Evolutionary conservation across 2,797 vertebrate genomes (phyloP).

Genomic region (Macroramphosus scolopax): DNA sequence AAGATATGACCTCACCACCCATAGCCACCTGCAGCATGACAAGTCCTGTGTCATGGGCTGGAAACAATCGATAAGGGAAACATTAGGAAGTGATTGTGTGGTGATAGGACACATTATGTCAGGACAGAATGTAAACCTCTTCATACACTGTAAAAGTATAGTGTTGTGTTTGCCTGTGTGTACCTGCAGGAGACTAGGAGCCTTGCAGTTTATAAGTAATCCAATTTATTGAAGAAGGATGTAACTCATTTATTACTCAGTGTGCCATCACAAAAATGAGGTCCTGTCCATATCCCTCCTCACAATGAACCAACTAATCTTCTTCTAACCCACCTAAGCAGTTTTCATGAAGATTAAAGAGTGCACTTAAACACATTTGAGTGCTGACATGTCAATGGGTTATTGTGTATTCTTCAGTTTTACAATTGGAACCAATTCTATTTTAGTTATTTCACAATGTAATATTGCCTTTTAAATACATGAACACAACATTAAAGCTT

Average conservation of each 20-base stretch:
- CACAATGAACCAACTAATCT: neutral
- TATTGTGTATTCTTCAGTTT: too few species aligned
- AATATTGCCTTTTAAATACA: too few species aligned
- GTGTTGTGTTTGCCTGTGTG: too few species aligned
- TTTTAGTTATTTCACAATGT: too few species aligned
- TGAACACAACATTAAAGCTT: too few species aligned
- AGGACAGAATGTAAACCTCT: neutral
- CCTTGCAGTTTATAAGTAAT: slow-evolving; percentile 20
- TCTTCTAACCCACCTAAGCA: too few species aligned
- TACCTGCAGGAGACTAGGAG: too few species aligned
- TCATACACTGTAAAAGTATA: too few species aligned
- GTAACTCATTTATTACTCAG: slow-evolving; percentile 17
- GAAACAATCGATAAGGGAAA: slow-evolving; percentile 18
- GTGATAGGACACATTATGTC: neutral
- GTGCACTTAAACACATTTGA: too few species aligned
- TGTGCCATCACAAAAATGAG: slow-evolving; percentile 5
- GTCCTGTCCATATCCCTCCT: neutral
- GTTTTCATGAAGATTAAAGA: too few species aligned
- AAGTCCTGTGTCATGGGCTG: slow-evolving; percentile 96
- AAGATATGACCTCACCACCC: slow-evolving; percentile 96
- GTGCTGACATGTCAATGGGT: too few species aligned
- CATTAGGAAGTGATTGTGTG: neutral
- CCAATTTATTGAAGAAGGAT: slow-evolving; percentile 11
- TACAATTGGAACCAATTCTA: too few species aligned
- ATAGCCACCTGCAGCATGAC: slow-evolving; percentile 98